Conservation (phyloP, 2,113 vertebrate species). For the Dasyprocta punctata region DNA sequence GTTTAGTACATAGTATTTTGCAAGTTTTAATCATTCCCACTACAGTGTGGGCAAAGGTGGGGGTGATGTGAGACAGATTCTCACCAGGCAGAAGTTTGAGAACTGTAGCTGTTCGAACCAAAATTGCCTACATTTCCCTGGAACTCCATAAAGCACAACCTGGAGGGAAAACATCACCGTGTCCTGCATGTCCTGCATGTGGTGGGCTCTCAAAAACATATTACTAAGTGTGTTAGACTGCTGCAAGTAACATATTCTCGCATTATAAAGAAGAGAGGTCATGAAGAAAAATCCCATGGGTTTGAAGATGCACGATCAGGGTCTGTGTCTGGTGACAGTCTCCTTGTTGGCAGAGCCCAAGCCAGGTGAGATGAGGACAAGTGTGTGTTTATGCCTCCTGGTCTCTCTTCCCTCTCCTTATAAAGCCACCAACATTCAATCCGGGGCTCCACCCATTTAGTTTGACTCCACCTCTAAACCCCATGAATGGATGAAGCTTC, state of each 20-base stretch:
- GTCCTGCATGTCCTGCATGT: background rate
- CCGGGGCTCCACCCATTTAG: background rate
- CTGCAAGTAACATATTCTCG: background rate
- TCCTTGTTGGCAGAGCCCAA: background rate
- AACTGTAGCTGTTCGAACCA: constrained; percentile 42
- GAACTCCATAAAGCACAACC: constrained; percentile 6
- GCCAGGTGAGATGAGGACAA: background rate
- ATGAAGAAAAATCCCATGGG: background rate
- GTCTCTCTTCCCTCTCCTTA: background rate
- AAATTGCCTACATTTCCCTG: constrained; percentile 58
- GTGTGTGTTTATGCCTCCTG: background rate
- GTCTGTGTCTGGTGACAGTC: background rate
- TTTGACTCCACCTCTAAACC: background rate
- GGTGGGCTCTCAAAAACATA: background rate
- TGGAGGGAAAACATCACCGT: background rate
- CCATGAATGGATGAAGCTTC: background rate
- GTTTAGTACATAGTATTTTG: constrained; percentile 55
- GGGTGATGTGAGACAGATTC: constrained; percentile 50
- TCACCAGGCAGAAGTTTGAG: constrained; percentile 49
- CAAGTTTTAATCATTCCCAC: constrained; percentile 56
- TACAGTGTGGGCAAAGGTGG: constrained; percentile 59
- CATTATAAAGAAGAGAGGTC: background rate
- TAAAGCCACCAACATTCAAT: background rate
- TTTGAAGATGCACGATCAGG: background rate
- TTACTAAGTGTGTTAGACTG: background rate